A percentile compares a stretch with the other conserved stretches of the same genome.
phyloP scores from a whole-genome alignment of 1,140 invertebrate genomes.

The Calephelis virginiensis region DNA sequence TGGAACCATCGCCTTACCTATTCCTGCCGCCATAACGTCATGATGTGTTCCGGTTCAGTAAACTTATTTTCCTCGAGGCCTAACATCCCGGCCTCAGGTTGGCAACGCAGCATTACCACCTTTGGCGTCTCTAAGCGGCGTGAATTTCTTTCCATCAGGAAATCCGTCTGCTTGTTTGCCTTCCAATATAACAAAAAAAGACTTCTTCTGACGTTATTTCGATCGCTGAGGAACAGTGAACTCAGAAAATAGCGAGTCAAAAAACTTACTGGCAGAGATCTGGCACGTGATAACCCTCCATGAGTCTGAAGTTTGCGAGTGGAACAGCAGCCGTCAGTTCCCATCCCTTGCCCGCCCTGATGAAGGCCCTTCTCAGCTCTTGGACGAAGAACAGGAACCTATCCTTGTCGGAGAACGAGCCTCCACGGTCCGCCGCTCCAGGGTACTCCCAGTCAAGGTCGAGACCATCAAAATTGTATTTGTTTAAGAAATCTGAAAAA shows the following conservation, averaged over 20 bases:
- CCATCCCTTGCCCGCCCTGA: slow-evolving; percentile 86
- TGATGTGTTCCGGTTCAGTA: too few species aligned
- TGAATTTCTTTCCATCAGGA: too few species aligned
- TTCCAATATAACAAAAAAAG: too few species aligned
- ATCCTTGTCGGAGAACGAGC: slow-evolving; percentile 90
- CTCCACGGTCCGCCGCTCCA: slow-evolving; percentile 90
- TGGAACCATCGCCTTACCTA: too few species aligned
- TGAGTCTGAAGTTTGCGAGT: slow-evolving; percentile 89
- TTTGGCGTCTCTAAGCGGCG: too few species aligned
- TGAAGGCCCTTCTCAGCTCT: slow-evolving; percentile 88
- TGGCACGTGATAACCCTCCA: slow-evolving; percentile 93
- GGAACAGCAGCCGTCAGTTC: slow-evolving; percentile 93
- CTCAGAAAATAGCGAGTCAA: neutral
- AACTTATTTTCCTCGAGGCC: too few species aligned
- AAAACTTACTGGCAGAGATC: slow-evolving; percentile 90
- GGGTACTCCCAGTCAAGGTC: slow-evolving; percentile 94
- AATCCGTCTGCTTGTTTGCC: too few species aligned
- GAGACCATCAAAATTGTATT: slow-evolving; percentile 89
- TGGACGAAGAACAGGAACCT: slow-evolving; percentile 90
- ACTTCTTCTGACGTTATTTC: too few species aligned
- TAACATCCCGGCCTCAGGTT: too few species aligned
- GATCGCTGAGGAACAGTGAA: too few species aligned
- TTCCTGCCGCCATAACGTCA: too few species aligned
- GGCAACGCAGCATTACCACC: too few species aligned
- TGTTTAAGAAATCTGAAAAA: slow-evolving; percentile 83